A percentile compares a stretch with the other conserved stretches of the same genome.
Conservation (phyloP, 1,140 invertebrate genomes). For the Nephotettix cincticeps region DNA sequence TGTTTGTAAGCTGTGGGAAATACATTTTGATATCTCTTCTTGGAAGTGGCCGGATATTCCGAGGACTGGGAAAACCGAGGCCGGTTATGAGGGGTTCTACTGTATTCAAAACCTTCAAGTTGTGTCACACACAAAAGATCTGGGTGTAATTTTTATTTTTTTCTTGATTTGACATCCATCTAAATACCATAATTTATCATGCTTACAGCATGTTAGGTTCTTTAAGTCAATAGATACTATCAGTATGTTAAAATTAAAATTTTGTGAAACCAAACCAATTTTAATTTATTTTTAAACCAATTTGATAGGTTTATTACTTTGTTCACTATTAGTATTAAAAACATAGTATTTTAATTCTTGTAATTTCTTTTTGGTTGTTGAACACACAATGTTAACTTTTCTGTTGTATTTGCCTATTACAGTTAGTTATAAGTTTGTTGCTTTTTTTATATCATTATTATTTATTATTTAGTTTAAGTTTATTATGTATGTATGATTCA, state of each 20-base stretch:
- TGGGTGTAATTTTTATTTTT: neutral
- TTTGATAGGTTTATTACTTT: neutral
- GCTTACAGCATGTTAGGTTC: neutral
- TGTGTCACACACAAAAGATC: neutral
- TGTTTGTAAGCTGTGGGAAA: too few species aligned
- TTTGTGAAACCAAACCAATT: neutral
- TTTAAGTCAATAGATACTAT: neutral
- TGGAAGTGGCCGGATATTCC: too few species aligned
- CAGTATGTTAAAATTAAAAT: neutral
- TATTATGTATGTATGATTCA: neutral
- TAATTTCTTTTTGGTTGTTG: neutral
- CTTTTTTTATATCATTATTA: neutral
- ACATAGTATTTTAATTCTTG: neutral
- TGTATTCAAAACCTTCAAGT: neutral
- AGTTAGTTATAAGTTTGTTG: neutral
- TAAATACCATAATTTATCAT: neutral
- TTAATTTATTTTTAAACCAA: neutral
- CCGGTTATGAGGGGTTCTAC: too few species aligned
- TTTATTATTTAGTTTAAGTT: neutral
- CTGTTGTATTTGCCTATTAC: too few species aligned
- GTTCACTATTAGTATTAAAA: neutral
- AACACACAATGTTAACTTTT: neutral
- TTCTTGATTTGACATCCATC: neutral
- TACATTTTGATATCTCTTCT: too few species aligned
- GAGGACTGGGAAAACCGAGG: too few species aligned